Evolutionary conservation across 2,888 invertebrate genomes (phyloP).

Genomic region (Smittia aterrima): DNA sequence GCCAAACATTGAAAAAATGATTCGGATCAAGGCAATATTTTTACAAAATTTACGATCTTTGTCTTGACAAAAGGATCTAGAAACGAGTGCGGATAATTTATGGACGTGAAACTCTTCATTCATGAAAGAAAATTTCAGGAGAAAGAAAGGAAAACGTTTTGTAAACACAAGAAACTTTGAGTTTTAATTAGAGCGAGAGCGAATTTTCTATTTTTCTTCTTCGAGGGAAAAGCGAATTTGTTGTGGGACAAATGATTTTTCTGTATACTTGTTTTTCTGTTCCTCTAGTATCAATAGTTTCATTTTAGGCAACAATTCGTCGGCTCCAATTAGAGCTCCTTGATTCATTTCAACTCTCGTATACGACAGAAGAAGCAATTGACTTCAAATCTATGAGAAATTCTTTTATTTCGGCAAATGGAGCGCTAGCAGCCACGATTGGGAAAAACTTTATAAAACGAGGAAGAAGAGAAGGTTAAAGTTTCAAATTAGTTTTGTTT

Average conservation of each 20-base stretch:
- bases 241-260: neutral
- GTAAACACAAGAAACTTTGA: neutral
- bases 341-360: neutral
- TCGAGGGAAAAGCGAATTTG: neutral
- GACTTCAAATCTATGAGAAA: neutral
- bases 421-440: no score
- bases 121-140: neutral
- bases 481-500: no score
- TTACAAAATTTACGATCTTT: no score
- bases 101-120: neutral
- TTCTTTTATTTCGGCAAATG: no score
- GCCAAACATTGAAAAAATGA: no score
- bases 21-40: no score
- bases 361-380: neutral
- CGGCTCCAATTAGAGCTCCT: neutral
- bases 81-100: neutral
- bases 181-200: neutral
- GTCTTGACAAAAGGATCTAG: neutral
- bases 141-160: neutral
- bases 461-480: no score
- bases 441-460: no score
- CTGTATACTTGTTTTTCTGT: neutral
- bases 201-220: neutral
- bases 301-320: neutral
- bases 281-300: slow-evolving; percentile 17